A percentile compares a stretch with the other conserved stretches of the same genome.
Evolutionary conservation across 1,140 invertebrate genomes (phyloP).

Genomic region (Triops longicaudatus): DNA sequence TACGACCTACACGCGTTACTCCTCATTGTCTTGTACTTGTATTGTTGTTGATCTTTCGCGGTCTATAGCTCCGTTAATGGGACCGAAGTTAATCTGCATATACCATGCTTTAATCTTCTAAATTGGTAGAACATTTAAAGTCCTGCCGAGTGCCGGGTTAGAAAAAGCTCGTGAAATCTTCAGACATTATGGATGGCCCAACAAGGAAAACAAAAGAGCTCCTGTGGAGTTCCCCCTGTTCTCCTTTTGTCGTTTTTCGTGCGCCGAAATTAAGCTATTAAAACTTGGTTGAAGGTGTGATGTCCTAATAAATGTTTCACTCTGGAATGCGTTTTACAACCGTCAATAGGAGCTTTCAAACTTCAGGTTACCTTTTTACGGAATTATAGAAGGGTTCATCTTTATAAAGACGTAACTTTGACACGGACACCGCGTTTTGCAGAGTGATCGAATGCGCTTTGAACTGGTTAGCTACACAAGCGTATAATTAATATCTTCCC

Average conservation of each 20-base stretch:
- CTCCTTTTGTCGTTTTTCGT: constrained; percentile 11
- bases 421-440: no score
- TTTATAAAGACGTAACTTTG: no score
- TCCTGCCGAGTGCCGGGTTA: neutral
- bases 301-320: constrained; percentile 12
- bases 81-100: neutral
- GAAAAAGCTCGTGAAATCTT: neutral
- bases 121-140: neutral
- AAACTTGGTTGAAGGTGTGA: neutral
- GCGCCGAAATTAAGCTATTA: constrained; percentile 1
- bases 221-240: constrained; percentile 7
- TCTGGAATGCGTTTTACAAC: neutral
- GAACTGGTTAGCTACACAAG: no score
- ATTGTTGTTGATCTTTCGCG: neutral
- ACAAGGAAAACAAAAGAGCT: constrained; percentile 6
- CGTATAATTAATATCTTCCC: neutral
- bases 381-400: neutral
- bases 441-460: no score
- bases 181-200: neutral
- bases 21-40: no score
- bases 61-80: neutral
- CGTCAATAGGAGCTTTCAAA: neutral
- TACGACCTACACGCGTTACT: neutral
- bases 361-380: neutral
- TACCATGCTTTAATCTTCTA: neutral